Evolutionary conservation across 2,797 vertebrate genomes (phyloP), one percentile per base, ranked within the genome.

Genomic region (Cynopterus sphinx): DNA sequence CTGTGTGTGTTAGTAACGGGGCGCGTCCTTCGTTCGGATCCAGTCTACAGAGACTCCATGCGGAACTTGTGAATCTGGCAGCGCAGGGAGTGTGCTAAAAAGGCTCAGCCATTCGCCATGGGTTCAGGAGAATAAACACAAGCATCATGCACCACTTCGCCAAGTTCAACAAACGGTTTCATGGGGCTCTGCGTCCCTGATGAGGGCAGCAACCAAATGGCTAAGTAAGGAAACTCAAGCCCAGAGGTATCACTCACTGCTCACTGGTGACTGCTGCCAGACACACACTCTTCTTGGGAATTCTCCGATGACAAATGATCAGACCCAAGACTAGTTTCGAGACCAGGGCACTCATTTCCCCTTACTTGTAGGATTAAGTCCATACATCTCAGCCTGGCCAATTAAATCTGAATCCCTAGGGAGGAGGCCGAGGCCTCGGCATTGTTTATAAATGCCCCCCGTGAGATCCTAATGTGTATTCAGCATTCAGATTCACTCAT

Each of bases 91-190:
- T 9, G 19, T 9, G 57, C 55, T 90, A 68, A 73, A 91, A 91
- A 82, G 43, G 73, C 84, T 87, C 87, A 78, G 70, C 49, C 13
- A 89, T 84, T 68, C 7, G 3, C 81, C 81, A 41, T 39, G 87
- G 87, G 68, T 78, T 78, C 77, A 59, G 36, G 89, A 92, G 88
- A 87, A 89, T 71, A 93, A 96, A 93, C 28, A 87, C 73, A 91
- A 95, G 91, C 90, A 51, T n/a, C 49, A 82, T 1, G 28, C 6
- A 31, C 71, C 15, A 0, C 89, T 74, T 33, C 41, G 85, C 96
- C 95, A 95, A 96, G 90, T 95, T 92, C 96, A 96, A 94, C 77
- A 90, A 96, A 87, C 41, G 68, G 55, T 55, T 93, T 95, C 92
- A 67, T 13, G 79, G 90, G 70, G 53, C 85, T 85, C 83, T 41